These are phyloP conservation scores for Thripadectes ignobilis DNA, from an alignment of 2,797 vertebrate species.

Conservation along the genomic window DNA sequence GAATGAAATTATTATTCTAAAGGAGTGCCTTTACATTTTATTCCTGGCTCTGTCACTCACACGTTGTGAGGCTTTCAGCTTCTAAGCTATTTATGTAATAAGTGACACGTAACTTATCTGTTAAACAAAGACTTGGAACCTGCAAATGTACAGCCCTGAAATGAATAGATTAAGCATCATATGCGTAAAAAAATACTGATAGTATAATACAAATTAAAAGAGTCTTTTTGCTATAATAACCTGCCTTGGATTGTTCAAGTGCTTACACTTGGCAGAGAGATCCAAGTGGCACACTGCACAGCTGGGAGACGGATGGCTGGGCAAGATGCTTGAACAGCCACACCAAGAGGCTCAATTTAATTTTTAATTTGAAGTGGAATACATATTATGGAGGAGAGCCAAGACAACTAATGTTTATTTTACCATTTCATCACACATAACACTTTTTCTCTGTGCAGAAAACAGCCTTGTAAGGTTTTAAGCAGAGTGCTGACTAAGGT, in stretches of 20 bases:
- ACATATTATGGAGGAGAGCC: background rate
- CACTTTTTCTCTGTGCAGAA: background rate
- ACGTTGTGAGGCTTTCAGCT: background rate
- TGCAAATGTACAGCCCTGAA: background rate
- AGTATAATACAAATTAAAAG: background rate
- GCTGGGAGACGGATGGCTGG: background rate
- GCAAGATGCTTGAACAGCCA: background rate
- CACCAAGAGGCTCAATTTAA: background rate
- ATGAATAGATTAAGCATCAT: background rate
- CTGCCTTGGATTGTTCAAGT: background rate
- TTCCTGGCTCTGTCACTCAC: background rate
- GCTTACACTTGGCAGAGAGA: background rate
- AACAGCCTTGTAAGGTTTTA: background rate
- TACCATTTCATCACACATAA: conserved; percentile 1
- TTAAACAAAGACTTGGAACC: background rate
- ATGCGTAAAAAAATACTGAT: background rate
- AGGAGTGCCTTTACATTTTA: background rate
- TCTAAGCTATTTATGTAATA: background rate
- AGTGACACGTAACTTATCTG: background rate
- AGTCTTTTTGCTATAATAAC: background rate
- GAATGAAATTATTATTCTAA: background rate
- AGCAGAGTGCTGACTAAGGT: background rate
- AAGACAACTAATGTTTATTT: conserved; percentile 35
- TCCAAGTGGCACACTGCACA: background rate
- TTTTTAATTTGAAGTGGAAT: conserved; percentile 40